Evolutionary conservation across 2,888 invertebrate species (phyloP), one percentile per base, ranked within the genome.

Genomic region (Tachina lurida): DNA sequence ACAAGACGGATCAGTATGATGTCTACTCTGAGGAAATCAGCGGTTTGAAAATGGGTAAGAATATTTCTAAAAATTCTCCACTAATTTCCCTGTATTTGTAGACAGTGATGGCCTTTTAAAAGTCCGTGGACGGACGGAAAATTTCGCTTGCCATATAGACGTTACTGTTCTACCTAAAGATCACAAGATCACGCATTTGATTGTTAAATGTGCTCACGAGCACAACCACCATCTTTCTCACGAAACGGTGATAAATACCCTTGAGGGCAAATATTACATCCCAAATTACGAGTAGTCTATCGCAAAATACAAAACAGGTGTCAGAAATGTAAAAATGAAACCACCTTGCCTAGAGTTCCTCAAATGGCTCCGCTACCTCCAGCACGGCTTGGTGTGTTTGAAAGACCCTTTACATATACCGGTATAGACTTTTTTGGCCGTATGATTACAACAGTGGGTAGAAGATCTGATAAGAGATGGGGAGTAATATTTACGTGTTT

Each of bases 141-240:
- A 68, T 39, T 58, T 87, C 7, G 62, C 63, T 52, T 79, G 67
- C 43, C 47, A 63, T 22, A 22, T 49, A 10, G 68, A 80, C 45
- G 41, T 56, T 2, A 87, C 52, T 39, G 71, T 84, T 31, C 45
- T 84, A 15, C 87, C 87, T 8, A 70, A 68, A 4, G 73, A 58
- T 13, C 79, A 78, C n/a, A 49, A 83, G 39, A 52, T 84, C 15
- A 85, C 76, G 12, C 67, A 82, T 81, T 84, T 91, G 83, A 56
- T 87, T 12, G 85, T 82, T 2, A 81, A 65, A 52, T 68, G 10
- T 41, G 63, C 22, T 5, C 87, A 87, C 31, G 84, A 87, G 15
- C 54, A 41, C 3, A 47, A 62, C 13, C 87, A 84, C 54, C 87
- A 87, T 49, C 13, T 74, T 7, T 77, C 83, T 0, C 87, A 87